Evolutionary conservation across 2,797 vertebrate species (phyloP), one percentile per base, ranked within the genome.

Genomic region (Sciurus vulgaris): DNA sequence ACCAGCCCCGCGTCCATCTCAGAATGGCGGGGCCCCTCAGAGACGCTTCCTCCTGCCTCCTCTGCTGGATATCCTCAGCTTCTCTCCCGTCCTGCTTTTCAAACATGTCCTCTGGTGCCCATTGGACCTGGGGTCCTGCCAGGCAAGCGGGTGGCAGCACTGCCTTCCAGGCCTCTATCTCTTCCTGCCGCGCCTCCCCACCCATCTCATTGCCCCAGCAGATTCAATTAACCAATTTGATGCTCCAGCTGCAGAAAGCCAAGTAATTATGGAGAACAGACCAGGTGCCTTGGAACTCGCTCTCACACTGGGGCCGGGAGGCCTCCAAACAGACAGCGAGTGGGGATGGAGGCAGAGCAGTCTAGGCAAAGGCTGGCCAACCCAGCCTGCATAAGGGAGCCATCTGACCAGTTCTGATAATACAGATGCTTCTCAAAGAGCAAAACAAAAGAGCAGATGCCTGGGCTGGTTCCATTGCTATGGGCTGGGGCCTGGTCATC

Each of bases 161-260:
- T 51, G 73, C 65, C 96, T 96, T 87, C 87, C 92, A 86, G 86
- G 78, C 47, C 73, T 72, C 67, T 91, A 83, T 44, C 92, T 89
- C 76, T 61, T 91, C 89, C 95, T 22, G 41, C 11, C 26, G 35
- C 30, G 13, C 70, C 73, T 93, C 79, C 69, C 90, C 81, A 59
- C 82, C 94, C 93, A 78, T 86, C 96, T 97, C 88, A 74, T 96
- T 87, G 96, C 94, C 90, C 94, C 93, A 94, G 93, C 86, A 97
- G 97, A 98, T 98, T 97, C 97, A 97, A 97, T 98, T 97, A 98
- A 94, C 97, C 94, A 96, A 97, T 91, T 93, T 96, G 96, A 97
- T 91, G 96, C 83, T 77, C 92, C 95, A 95, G 95, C 92, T 51
- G 85, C 95, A 96, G 97, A 97, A 86, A 95, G 93, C 84, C 86